Conservation (phyloP, 1,140 invertebrate species). For the Drosophila repletoides region DNA sequence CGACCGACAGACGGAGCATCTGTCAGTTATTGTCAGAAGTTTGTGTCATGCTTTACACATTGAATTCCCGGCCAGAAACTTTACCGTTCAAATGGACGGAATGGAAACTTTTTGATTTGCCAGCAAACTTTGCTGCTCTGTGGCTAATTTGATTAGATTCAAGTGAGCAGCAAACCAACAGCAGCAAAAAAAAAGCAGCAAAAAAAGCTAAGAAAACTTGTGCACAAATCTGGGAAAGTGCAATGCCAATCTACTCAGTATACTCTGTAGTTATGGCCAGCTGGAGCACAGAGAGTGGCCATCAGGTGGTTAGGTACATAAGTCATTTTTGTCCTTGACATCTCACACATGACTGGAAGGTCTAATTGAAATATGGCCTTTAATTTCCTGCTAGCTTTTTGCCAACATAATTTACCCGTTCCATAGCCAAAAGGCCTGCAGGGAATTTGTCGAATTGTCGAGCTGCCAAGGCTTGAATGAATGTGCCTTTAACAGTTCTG, state of each 20-base stretch:
- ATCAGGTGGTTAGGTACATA: not conserved
- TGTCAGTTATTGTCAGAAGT: constrained; percentile 18
- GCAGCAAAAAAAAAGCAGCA: not conserved
- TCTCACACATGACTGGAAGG: not conserved
- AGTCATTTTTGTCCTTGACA: constrained; percentile 30
- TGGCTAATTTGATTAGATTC: constrained; percentile 64
- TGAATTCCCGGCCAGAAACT: constrained; percentile 14
- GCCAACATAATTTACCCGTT: constrained; percentile 21
- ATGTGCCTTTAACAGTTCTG: not conserved
- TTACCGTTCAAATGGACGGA: constrained; percentile 33
- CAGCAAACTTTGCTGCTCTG: constrained; percentile 33
- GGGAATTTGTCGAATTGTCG: too few relatives aligned
- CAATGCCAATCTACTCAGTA: constrained; percentile 28
- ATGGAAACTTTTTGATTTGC: constrained; percentile 49
- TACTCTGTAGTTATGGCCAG: too few relatives aligned
- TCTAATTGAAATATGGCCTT: constrained; percentile 32
- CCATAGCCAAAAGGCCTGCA: constrained; percentile 3
- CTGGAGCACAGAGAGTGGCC: too few relatives aligned
- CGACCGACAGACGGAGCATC: too few relatives aligned
- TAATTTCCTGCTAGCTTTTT: constrained; percentile 39
- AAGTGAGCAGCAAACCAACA: constrained; percentile 22
- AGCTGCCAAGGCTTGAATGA: not conserved
- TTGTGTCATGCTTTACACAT: constrained; percentile 27
- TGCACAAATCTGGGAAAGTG: constrained; percentile 40
- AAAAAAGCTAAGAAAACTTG: not conserved